Conservation (phyloP, 1,140 invertebrate genomes). For the Tribolium castaneum region DNA sequence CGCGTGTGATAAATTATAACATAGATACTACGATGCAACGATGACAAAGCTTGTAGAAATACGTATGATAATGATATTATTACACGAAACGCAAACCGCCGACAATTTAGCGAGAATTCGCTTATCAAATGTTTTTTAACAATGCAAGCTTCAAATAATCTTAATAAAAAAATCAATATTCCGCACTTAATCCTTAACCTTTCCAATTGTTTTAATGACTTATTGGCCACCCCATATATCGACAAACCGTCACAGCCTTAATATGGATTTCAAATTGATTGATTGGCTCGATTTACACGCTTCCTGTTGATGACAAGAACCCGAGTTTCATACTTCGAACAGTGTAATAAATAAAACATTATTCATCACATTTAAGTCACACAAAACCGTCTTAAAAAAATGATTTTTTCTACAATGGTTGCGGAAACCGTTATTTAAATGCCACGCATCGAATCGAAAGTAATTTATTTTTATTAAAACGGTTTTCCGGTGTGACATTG, state of each 20-base stretch:
- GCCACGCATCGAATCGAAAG: neutral
- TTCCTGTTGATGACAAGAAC: slow-evolving; percentile 27
- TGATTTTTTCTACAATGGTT: neutral
- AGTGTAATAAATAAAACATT: slow-evolving; percentile 23
- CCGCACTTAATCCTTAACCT: neutral
- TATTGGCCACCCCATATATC: neutral
- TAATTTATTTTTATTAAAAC: slow-evolving; percentile 5
- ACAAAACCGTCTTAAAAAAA: neutral
- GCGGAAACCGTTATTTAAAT: neutral
- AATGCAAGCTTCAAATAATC: too few relatives aligned
- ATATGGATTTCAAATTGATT: slow-evolving; percentile 15
- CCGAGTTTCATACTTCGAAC: neutral
- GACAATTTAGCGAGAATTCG: too few relatives aligned
- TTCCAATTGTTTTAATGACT: neutral
- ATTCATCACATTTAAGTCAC: neutral
- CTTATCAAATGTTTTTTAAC: too few relatives aligned
- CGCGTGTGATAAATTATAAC: neutral
- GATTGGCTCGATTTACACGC: slow-evolving; percentile 17
- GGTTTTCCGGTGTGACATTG: neutral
- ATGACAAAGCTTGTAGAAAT: neutral
- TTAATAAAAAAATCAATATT: too few relatives aligned
- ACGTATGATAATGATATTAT: neutral
- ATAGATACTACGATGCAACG: neutral
- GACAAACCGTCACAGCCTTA: neutral
- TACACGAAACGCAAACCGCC: too few relatives aligned